phyloP scores from a whole-genome alignment of 2,113 vertebrate genomes.

The Gymnogyps californianus region DNA sequence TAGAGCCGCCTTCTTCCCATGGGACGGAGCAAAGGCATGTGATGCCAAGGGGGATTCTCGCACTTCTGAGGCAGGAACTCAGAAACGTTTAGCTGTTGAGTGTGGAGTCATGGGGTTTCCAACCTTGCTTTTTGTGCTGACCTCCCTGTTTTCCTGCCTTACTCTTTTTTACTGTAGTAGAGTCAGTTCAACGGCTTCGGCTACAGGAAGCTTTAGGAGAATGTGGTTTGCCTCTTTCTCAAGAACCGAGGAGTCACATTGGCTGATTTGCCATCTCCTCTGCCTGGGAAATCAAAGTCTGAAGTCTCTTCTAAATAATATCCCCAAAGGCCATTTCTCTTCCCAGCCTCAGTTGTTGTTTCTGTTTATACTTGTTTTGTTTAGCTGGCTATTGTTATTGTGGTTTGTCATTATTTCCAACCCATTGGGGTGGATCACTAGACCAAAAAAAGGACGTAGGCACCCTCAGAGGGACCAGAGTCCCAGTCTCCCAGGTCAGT shows the following conservation, averaged over 20 bases:
- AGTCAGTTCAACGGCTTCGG: neutral
- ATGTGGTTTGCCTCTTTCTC: constrained; percentile 48
- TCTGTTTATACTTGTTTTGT: constrained; percentile 57
- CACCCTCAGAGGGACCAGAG: constrained; percentile 6
- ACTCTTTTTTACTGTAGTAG: neutral
- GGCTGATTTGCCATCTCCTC: constrained; percentile 15
- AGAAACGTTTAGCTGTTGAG: neutral
- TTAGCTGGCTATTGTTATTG: constrained; percentile 57
- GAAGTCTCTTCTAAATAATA: constrained; percentile 44
- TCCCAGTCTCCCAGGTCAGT: neutral
- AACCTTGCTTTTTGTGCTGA: neutral
- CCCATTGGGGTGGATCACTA: constrained; percentile 18
- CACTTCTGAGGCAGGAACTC: neutral
- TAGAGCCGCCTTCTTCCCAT: neutral
- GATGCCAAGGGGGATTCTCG: neutral
- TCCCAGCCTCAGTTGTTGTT: constrained; percentile 50
- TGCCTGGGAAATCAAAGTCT: constrained; percentile 51
- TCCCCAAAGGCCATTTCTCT: constrained; percentile 53
- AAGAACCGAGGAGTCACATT: neutral
- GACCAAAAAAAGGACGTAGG: neutral
- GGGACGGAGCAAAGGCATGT: neutral
- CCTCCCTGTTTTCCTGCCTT: neutral
- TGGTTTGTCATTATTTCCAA: constrained; percentile 58
- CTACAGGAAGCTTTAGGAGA: constrained; percentile 37
- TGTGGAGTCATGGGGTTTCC: neutral